Conservation (phyloP, 2,797 vertebrate genomes). For the Phaenicophaeus curvirostris region DNA sequence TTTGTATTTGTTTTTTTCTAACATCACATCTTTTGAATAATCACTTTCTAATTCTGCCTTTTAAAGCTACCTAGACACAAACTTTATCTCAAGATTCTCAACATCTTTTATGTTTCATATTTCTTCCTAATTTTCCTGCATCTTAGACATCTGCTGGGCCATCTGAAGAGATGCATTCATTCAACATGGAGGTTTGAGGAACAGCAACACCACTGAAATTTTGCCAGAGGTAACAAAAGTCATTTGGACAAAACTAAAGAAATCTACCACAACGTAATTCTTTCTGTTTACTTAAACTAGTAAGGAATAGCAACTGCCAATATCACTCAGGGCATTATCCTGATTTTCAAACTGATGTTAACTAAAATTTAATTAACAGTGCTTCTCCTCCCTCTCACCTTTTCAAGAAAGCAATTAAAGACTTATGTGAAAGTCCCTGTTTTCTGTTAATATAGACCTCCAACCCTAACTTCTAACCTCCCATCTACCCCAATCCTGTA, state of each 20-base stretch:
- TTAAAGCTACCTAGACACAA: not conserved
- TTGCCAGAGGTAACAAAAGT: not conserved
- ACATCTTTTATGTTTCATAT: not conserved
- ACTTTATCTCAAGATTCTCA: not conserved
- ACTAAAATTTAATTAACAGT: not conserved
- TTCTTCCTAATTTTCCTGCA: not conserved
- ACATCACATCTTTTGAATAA: not conserved
- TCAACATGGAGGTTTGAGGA: not conserved
- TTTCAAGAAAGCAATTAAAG: not conserved
- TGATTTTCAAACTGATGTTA: not conserved
- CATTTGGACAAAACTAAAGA: not conserved
- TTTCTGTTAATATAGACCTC: not conserved
- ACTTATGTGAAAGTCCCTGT: not conserved
- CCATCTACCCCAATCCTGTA: not conserved
- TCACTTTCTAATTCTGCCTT: not conserved
- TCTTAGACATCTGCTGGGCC: not conserved
- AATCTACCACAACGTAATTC: not conserved
- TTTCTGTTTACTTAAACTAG: not conserved
- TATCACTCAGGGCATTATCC: not conserved
- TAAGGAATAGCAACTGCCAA: not conserved
- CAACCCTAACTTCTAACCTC: not conserved
- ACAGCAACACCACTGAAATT: not conserved
- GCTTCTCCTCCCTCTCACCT: accelerated
- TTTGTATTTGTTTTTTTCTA: not conserved
- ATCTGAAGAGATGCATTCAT: not conserved